A percentile compares a stretch with the other conserved stretches of the same genome.
Evolutionary conservation across 2,797 vertebrate species (phyloP).

Genomic region (Anguilla marmorata): DNA sequence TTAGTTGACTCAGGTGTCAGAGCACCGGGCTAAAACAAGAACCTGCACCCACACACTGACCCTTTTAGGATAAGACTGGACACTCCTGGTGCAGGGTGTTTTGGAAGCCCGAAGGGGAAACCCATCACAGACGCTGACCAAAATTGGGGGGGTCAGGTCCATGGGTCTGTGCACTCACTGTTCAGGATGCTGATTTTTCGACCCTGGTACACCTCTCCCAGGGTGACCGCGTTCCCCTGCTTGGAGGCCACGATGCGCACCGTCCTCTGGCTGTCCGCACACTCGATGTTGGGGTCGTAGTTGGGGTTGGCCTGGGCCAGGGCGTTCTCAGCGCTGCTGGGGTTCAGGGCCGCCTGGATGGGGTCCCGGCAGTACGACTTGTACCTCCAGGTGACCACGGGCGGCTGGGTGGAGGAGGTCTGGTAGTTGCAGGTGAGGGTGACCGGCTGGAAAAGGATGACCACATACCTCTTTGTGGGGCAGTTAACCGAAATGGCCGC

Average conservation of each 20-base stretch:
- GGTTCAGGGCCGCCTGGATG: slow-evolving; percentile 79
- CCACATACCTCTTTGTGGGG: slow-evolving; percentile 73
- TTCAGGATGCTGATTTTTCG: slow-evolving; percentile 80
- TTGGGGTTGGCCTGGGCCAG: slow-evolving; percentile 79
- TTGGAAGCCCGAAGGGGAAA: background rate
- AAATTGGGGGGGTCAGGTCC: no score
- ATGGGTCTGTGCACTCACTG: slow-evolving; percentile 56
- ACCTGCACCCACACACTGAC: no score
- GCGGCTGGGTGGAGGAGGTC: slow-evolving; percentile 49
- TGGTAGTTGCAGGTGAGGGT: slow-evolving; percentile 78
- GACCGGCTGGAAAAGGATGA: slow-evolving; percentile 86
- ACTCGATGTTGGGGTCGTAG: slow-evolving; percentile 86
- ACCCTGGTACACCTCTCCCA: slow-evolving; percentile 76
- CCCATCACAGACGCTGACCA: no score
- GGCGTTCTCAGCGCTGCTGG: slow-evolving; percentile 72
- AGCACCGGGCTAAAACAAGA: no score
- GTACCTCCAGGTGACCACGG: slow-evolving; percentile 82
- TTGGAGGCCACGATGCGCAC: slow-evolving; percentile 84
- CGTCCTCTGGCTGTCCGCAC: slow-evolving; percentile 76
- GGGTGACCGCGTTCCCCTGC: slow-evolving; percentile 68
- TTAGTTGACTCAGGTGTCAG: no score
- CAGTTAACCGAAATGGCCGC: slow-evolving; percentile 73
- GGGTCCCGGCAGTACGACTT: slow-evolving; percentile 86
- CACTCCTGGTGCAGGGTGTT: background rate
- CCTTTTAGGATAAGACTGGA: background rate